Conservation (phyloP, 2,797 vertebrate species). For the Pangasius larnaudii region DNA sequence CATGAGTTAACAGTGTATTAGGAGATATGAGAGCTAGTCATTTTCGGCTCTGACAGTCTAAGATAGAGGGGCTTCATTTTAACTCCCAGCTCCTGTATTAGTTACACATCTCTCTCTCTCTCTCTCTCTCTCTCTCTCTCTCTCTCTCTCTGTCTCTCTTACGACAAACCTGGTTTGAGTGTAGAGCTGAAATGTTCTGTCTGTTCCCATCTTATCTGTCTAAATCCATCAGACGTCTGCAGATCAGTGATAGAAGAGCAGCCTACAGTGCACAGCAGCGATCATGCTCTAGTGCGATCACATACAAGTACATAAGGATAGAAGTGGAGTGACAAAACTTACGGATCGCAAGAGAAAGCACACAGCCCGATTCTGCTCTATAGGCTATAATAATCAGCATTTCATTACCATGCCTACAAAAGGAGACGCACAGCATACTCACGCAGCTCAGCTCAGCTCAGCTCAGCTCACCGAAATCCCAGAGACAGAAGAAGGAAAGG, state of each 20-base stretch:
- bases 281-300: background rate
- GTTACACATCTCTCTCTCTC: background rate
- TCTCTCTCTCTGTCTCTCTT: background rate
- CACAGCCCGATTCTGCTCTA: slow-evolving; percentile 4
- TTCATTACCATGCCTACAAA: slow-evolving; percentile 17
- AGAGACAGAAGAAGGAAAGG: slow-evolving; percentile 17
- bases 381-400: background rate
- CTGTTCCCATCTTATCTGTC: background rate
- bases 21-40: background rate
- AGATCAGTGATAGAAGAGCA: slow-evolving; percentile 1
- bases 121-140: background rate
- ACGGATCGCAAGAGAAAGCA: background rate
- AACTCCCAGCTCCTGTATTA: background rate
- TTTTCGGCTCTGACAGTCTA: background rate
- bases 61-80: background rate
- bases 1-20: background rate
- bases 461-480: slow-evolving; percentile 30
- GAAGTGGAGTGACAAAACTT: slow-evolving; percentile 37
- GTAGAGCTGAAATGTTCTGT: background rate
- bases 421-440: slow-evolving; percentile 41
- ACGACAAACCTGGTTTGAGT: background rate
- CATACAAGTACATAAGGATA: background rate
- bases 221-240: background rate
- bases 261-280: background rate
- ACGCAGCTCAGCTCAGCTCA: slow-evolving; percentile 18